Evolutionary conservation across 2,113 vertebrate species (phyloP), one percentile per base, ranked within the genome.

Genomic region (Bubo scandiacus): DNA sequence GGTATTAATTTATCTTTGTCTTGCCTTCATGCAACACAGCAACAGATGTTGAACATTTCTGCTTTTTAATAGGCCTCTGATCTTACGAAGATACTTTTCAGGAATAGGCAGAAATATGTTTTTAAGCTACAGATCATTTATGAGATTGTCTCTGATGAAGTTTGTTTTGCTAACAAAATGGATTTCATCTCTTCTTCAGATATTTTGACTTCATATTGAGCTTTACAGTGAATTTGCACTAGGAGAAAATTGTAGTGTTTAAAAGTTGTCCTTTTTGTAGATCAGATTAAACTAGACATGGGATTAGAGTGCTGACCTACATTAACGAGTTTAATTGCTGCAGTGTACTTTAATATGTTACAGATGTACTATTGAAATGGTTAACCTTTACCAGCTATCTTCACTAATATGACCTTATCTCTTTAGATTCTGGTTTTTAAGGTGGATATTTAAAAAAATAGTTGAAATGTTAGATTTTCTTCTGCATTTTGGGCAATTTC

Each of bases 31-130:
- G 96, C 77, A 97, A 94, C 86, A 95, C 77, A 98, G 95, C 87
- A 98, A 97, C 98, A 98, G 97, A 98, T 98, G 98, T 98, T 95
- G 92, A 97, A 92, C 96, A 96, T 97, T 97, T 98, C 94, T 97
- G 78, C 38, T 90, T 96, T 96, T 96, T 97, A 97, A 97, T 94
- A 97, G 93, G 65, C 80, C 91, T 98, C 97, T 98, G 97, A 98
- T 98, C 96, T 98, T 75, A 26, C 0, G 21, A 95, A 92, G 86
- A 92, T 89, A 78, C 88, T 89, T 97, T 96, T 97, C 84, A 95
- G 84, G 86, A 97, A 94, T 61, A 94, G 91, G 84, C 88, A 96
- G 85, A 94, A 96, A 86, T 92, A 95, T 91, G 65, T 93, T 98
- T 98, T 96, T 96, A 97, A 97, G 79, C 81, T 96, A 94, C 27